Evolutionary conservation across 2,113 vertebrate species (phyloP), one percentile per base, ranked within the genome.

Genomic region (Sinosuthora webbiana): DNA sequence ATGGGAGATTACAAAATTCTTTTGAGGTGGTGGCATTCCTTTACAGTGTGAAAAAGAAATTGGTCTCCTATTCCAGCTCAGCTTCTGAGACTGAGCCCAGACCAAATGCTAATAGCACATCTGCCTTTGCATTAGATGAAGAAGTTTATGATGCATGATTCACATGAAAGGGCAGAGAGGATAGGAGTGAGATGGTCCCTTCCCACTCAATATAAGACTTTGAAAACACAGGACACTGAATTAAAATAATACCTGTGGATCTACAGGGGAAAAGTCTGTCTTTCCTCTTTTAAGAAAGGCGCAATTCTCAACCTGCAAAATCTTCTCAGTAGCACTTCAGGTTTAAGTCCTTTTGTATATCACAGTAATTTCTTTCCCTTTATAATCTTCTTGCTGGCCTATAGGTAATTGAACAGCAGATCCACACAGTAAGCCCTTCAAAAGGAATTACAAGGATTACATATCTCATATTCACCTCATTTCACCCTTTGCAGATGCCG

Each of bases 391-490:
- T 94, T 85, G 69, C 60, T 95, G 75, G 78, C 74, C 94, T 94
- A 44, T 63, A 96, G 94, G 78, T 96, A 97, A 96, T 95, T 96
- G 90, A 94, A 90, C 33, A 96, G 87, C 90, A 96, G 87, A 97
- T 93, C 75, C 77, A 92, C 55, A 63, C 71, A 91, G 56, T 92
- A 95, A 97, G 84, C 67, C 78, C 79, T 92, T 95, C 87, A 95
- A 93, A 97, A 93, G 74, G 92, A 97, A 96, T 97, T 96, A 96
- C 67, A 92, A 82, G 90, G 82, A 94, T 97, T 97, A 96, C 23
- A 89, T 78, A 90, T 90, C 71, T 97, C 87, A 83, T 88, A 75
- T 90, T 97, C 82, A 96, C 87, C 95, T 93, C 27, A 3, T 85
- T 93, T 96, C 73, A 82, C 78, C 86, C 92, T 91, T 96, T 95